phyloP scores from a whole-genome alignment of 1,140 invertebrate species.

The Orussus abietinus region DNA sequence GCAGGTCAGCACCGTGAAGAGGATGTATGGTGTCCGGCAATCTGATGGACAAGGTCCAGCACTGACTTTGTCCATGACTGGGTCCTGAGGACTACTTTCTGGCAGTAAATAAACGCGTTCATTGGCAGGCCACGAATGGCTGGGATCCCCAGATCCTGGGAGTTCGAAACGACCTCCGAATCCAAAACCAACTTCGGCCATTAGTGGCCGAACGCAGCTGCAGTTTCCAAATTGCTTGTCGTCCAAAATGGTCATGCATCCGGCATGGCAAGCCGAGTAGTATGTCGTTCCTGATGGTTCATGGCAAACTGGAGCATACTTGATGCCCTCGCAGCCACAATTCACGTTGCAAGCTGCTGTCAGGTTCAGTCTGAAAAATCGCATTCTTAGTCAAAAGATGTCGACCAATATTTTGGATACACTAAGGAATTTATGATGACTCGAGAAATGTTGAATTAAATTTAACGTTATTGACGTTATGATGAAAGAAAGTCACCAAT shows the following conservation, averaged over 20 bases:
- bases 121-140: no score
- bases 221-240: slow-evolving; percentile 43
- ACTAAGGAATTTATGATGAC: no score
- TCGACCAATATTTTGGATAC: no score
- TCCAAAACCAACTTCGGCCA: not conserved
- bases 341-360: slow-evolving; percentile 53
- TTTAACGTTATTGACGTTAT: no score
- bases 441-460: no score
- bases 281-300: slow-evolving; percentile 54
- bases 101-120: no score
- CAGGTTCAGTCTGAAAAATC: slow-evolving; percentile 51
- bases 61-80: slow-evolving; percentile 41
- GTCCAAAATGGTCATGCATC: slow-evolving; percentile 47
- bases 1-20: slow-evolving; percentile 52
- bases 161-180: no score
- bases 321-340: slow-evolving; percentile 55
- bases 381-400: not conserved
- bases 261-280: slow-evolving; percentile 63
- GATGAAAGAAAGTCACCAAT: no score
- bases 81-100: no score
- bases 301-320: slow-evolving; percentile 60
- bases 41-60: slow-evolving; percentile 55
- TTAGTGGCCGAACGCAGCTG: slow-evolving; percentile 28
- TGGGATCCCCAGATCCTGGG: no score
- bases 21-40: slow-evolving; percentile 49